phyloP scores from a whole-genome alignment of 2,797 vertebrate species.

The Enteromius anoplus region DNA sequence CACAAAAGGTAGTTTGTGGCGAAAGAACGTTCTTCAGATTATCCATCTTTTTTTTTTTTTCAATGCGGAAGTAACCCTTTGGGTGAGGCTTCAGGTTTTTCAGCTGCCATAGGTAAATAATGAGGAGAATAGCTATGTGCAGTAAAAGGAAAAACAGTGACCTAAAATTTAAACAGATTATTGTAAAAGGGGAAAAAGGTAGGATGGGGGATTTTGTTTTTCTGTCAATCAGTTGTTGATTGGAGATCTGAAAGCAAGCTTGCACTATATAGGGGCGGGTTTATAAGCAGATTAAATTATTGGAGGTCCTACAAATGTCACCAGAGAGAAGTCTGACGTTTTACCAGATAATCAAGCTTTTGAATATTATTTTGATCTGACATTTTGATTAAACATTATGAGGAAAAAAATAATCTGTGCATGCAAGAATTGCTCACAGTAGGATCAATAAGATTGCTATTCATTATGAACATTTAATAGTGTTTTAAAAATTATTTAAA shows the following conservation, averaged over 20 bases:
- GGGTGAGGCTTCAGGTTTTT: no score
- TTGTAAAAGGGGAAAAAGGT: no score
- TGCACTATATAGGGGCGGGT: neutral
- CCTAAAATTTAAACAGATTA: no score
- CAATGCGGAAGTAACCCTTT: no score
- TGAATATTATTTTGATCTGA: neutral
- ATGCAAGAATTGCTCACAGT: neutral
- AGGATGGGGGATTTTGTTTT: neutral
- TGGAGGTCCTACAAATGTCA: neutral
- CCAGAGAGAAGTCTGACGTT: neutral
- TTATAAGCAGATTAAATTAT: slow-evolving; percentile 6
- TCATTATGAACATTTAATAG: neutral
- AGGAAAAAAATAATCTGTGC: neutral
- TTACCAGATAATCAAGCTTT: neutral
- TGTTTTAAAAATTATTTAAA: neutral
- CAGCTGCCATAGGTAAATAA: no score
- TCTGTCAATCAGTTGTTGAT: neutral
- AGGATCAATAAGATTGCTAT: neutral
- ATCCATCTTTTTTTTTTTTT: no score
- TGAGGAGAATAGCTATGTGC: no score
- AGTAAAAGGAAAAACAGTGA: no score
- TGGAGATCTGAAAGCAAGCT: neutral
- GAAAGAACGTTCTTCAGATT: no score
- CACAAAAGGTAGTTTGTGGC: no score
- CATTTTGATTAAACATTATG: neutral